Conservation (phyloP, 2,797 vertebrate genomes). For the Spinus olivaceus region DNA sequence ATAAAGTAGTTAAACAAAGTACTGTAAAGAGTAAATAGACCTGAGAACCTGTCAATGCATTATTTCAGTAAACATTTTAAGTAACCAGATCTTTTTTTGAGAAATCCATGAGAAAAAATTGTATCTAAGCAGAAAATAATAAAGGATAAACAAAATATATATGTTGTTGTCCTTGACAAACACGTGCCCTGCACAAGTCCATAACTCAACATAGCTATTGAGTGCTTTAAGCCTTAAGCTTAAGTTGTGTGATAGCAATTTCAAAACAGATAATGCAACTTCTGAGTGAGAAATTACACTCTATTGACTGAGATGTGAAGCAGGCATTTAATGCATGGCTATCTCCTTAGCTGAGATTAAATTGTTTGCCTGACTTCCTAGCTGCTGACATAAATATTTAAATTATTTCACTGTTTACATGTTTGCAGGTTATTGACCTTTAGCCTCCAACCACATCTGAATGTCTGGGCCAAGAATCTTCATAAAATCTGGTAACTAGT, state of each 20-base stretch:
- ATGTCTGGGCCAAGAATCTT: not conserved
- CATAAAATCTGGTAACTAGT: not conserved
- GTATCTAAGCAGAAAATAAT: not conserved
- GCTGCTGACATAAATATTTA: not conserved
- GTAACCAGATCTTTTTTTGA: not conserved
- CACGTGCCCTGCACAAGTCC: not conserved
- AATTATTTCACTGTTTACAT: not conserved
- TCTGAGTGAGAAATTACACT: not conserved
- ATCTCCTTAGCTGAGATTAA: not conserved
- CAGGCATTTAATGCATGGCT: not conserved
- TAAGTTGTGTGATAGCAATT: not conserved
- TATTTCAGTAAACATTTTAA: not conserved
- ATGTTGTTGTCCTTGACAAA: not conserved
- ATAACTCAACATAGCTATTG: not conserved
- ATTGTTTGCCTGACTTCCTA: not conserved
- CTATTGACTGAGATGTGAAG: not conserved
- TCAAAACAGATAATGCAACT: not conserved
- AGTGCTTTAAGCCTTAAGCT: not conserved
- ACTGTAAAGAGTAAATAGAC: not conserved
- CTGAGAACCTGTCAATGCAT: not conserved
- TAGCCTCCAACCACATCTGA: not conserved
- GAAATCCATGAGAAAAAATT: not conserved
- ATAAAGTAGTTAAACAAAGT: slow-evolving; percentile 3
- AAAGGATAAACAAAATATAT: not conserved
- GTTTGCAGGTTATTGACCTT: not conserved